Conservation (phyloP, 2,113 vertebrate genomes). For the Melanerpes aurifrons region DNA sequence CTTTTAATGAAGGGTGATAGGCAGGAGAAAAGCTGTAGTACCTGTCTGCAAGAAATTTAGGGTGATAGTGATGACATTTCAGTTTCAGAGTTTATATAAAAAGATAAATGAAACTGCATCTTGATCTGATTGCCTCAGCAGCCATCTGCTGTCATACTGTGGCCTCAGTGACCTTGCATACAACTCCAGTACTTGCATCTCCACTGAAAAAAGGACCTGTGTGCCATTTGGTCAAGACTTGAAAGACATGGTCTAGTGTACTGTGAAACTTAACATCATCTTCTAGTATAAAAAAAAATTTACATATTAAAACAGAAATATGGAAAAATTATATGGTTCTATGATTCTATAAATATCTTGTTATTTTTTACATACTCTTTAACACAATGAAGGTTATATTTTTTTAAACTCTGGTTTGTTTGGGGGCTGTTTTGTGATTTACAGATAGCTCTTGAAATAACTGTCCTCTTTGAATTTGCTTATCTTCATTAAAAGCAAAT, state of each 20-base stretch:
- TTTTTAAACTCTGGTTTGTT: background rate
- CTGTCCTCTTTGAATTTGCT: background rate
- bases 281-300: background rate
- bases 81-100: background rate
- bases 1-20: background rate
- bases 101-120: background rate
- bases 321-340: no score
- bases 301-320: background rate
- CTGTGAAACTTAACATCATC: background rate
- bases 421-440: background rate
- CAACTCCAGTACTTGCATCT: background rate
- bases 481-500: background rate
- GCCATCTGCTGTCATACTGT: background rate
- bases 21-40: background rate
- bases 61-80: background rate
- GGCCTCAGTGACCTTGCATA: background rate
- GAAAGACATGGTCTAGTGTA: rapidly evolving
- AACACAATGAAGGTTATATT: background rate
- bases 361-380: background rate
- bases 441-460: background rate
- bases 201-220: background rate
- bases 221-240: background rate
- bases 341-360: background rate
- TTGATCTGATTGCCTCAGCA: background rate
- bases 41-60: background rate